phyloP scores from a whole-genome alignment of 2,888 invertebrate species.

The Beris chalybata region DNA sequence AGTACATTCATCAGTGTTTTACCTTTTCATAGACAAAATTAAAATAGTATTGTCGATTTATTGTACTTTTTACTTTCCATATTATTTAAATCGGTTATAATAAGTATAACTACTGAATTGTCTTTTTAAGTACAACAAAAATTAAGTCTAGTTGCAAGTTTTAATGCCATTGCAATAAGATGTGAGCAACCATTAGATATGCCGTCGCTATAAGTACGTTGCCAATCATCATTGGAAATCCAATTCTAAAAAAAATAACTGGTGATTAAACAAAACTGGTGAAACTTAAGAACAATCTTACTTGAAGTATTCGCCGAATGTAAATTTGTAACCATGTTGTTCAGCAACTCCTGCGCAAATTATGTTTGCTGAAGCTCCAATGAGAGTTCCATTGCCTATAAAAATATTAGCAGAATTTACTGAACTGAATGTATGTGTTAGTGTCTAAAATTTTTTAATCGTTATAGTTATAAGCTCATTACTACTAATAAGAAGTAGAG shows the following conservation, averaged over 20 bases:
- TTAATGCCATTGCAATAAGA: constrained; percentile 65
- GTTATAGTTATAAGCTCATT: too few species aligned
- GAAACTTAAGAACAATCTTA: constrained; percentile 46
- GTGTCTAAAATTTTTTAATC: too few species aligned
- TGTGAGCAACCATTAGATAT: constrained; percentile 73
- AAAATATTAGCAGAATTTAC: neutral
- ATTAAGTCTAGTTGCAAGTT: constrained; percentile 34
- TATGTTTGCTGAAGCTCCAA: constrained; percentile 89
- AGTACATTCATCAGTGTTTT: too few species aligned
- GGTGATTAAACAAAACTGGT: neutral
- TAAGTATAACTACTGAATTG: too few species aligned
- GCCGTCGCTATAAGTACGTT: constrained; percentile 67
- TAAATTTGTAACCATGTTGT: constrained; percentile 85
- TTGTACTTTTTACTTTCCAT: too few species aligned
- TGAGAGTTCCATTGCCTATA: constrained; percentile 83
- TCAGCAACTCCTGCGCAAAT: constrained; percentile 90
- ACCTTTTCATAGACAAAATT: too few species aligned
- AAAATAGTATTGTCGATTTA: too few species aligned
- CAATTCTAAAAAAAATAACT: constrained; percentile 61
- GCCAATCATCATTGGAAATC: constrained; percentile 81
- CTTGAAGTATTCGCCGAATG: constrained; percentile 82
- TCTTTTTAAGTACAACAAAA: too few species aligned
- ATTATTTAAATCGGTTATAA: too few species aligned
- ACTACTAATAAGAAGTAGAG: too few species aligned
- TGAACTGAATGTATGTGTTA: too few species aligned